These are phyloP conservation scores for Oplegnathus fasciatus DNA, from an alignment of 2,113 vertebrate species.

Conservation along the genomic window DNA sequence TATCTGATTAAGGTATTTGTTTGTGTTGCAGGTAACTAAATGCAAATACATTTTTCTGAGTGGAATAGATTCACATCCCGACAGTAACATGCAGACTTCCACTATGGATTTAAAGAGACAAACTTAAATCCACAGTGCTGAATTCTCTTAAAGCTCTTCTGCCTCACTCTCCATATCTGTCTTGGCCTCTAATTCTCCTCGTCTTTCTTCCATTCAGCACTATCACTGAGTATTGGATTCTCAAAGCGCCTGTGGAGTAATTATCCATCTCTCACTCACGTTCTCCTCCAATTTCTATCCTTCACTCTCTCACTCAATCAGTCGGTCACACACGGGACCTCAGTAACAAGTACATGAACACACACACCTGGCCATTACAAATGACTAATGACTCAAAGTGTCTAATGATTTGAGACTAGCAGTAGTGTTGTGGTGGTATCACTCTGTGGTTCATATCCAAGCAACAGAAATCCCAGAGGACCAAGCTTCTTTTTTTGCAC, in stretches of 20 bases:
- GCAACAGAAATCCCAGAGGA: conserved; percentile 68
- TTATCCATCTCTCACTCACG: conserved; percentile 5
- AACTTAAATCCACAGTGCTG: conserved; percentile 12
- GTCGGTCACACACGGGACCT: conserved; percentile 3
- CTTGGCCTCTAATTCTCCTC: conserved; percentile 24
- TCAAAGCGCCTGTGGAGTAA: conserved; percentile 22
- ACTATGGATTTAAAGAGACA: conserved; percentile 7
- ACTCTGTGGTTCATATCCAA: conserved; percentile 64
- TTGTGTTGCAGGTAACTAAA: no score
- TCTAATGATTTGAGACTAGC: conserved; percentile 42
- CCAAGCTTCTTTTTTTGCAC: conserved; percentile 15
- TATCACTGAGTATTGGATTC: conserved; percentile 16
- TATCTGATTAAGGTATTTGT: no score
- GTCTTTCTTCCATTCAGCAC: conserved; percentile 18
- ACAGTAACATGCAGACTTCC: background rate
- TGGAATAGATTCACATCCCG: background rate
- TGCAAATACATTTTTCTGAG: background rate
- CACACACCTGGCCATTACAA: conserved; percentile 19
- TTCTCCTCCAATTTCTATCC: conserved; percentile 39
- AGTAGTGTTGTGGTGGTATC: conserved; percentile 46
- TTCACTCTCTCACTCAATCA: conserved; percentile 27
- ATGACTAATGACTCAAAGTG: conserved; percentile 41
- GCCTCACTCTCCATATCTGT: conserved; percentile 13
- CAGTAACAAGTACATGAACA: conserved; percentile 1
- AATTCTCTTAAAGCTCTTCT: conserved; percentile 16